A percentile compares a stretch with the other conserved stretches of the same genome.
Evolutionary conservation across 2,888 invertebrate species (phyloP).

Genomic region (Sisyra terminalis): DNA sequence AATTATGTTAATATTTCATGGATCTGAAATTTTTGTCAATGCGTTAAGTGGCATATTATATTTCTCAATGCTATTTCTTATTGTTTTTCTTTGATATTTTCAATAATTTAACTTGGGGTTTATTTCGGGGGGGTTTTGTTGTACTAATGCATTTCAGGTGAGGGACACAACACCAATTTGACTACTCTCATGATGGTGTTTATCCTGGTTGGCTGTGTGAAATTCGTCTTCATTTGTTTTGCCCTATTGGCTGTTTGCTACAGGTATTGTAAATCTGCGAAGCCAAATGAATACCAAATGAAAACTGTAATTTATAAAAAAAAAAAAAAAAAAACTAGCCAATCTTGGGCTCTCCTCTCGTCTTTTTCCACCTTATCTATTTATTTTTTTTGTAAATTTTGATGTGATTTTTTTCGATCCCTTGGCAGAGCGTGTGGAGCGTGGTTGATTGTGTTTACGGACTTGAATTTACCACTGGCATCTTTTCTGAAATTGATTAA

Average conservation of each 20-base stretch:
- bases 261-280: constrained; percentile 50
- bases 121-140: not conserved
- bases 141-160: constrained; percentile 37
- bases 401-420: too few species aligned
- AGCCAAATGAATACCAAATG: too few species aligned
- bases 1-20: not conserved
- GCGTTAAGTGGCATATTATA: not conserved
- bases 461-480: too few species aligned
- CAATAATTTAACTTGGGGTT: not conserved
- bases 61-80: not conserved
- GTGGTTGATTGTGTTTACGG: too few species aligned
- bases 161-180: constrained; percentile 63
- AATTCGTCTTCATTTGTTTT: constrained; percentile 90
- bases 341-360: too few species aligned
- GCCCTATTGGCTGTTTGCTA: constrained; percentile 89
- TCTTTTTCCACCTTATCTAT: too few species aligned
- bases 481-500: too few species aligned
- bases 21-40: not conserved
- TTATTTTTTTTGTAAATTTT: too few species aligned
- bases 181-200: constrained; percentile 83
- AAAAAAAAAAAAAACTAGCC: too few species aligned
- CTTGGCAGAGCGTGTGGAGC: too few species aligned
- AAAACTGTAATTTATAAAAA: too few species aligned
- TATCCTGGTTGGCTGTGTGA: constrained; percentile 83
- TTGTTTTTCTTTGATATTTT: not conserved